Evolutionary conservation across 2,797 vertebrate genomes (phyloP), one percentile per base, ranked within the genome.

Genomic region (Pelochelys cantorii): DNA sequence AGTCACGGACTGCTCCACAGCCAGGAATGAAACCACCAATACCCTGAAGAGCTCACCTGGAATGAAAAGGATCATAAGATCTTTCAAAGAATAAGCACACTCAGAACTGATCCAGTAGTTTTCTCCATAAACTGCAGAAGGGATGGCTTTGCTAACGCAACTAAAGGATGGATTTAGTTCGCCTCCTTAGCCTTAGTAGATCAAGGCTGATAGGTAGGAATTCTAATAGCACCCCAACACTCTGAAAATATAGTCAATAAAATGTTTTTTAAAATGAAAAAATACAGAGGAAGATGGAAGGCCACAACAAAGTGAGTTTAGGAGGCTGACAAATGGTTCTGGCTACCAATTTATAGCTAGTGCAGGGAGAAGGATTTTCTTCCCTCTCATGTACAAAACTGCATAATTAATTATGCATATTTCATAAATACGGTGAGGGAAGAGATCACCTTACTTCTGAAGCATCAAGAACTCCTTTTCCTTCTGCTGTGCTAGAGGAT

Each of bases 161-260:
- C 11, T 75, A 42, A 75, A 75, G 71, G 71, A 48, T 48, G 71
- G 37, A 25, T 48, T 42, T 75, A 48, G 11, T 48, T 23, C 25
- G 22, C 71, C 34, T 34, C 31, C 62, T 34, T 68, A 17, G 62
- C 17, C 31, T 68, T 48, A 17, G 15, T 68, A 42, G 37, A 23
- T 11, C n/a, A 74, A 4, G n/a, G 34, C 7, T 1, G 22, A 74
- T 74, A 5, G 81, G 17, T 34, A 0, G 0, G 52, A 89, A 78
- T 89, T 81, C 86, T 79, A 52, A 85, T 48, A 81, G 1, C 3
- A n/a, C 62, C 37, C n/a, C 37, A 13, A 12, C 42, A 79, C 90
- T 8, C 0, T 79, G 22, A 37, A 42, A 37, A 25, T 11, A 42
- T 42, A 74, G 68, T 42, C 68, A 74, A 42, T 37, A 74, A 74